These are phyloP conservation scores for Sebastes oblongus DNA, from an alignment of 2,797 vertebrate genomes.

Conservation along the genomic window DNA sequence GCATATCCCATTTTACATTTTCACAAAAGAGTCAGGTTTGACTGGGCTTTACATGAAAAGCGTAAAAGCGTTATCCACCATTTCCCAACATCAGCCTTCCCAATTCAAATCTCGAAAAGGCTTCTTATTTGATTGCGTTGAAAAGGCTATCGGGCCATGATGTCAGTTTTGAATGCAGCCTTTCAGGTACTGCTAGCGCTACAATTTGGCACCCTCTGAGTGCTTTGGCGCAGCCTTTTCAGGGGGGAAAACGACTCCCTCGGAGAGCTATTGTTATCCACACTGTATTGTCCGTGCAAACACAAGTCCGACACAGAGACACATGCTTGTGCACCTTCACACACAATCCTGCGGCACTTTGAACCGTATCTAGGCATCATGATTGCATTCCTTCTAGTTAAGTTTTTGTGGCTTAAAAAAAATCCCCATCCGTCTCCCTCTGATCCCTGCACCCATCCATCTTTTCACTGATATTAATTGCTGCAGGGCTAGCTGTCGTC, in stretches of 20 bases:
- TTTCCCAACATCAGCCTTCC: conserved; percentile 21
- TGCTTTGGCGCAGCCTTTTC: conserved; percentile 37
- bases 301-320: conserved; percentile 13
- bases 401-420: conserved; percentile 25
- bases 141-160: conserved; percentile 51
- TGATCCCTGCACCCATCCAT: conserved; percentile 57
- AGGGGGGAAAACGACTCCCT: conserved; percentile 35
- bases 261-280: conserved; percentile 31
- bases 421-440: conserved; percentile 41
- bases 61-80: neutral
- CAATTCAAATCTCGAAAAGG: conserved; percentile 36
- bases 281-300: conserved; percentile 28
- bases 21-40: neutral
- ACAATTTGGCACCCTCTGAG: conserved; percentile 41
- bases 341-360: neutral
- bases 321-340: neutral
- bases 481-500: conserved; percentile 67
- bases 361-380: conserved; percentile 8
- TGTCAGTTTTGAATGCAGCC: conserved; percentile 43
- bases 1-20: conserved; percentile 18
- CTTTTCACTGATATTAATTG: conserved; percentile 70
- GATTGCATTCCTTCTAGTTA: conserved; percentile 24
- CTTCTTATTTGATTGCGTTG: conserved; percentile 39
- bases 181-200: conserved; percentile 27
- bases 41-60: conserved; percentile 29